Evolutionary conservation across 2,113 vertebrate species (phyloP).

Genomic region (Cepphus grylle): DNA sequence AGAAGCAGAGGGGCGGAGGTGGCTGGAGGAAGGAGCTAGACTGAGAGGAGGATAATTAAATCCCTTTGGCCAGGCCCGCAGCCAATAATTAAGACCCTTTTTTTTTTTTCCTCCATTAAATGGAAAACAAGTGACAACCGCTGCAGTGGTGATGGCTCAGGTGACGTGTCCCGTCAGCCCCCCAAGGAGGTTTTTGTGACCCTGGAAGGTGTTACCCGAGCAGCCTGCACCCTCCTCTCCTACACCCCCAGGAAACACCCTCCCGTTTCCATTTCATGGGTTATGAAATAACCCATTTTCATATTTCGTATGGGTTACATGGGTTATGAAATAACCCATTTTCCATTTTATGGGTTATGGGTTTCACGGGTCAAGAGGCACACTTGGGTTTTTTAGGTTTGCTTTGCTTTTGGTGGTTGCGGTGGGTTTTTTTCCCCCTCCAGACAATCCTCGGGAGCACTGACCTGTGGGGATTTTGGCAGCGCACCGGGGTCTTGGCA

Average conservation of each 20-base stretch:
- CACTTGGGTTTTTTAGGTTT: not conserved
- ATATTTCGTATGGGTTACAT: no score
- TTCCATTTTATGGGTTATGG: fast-evolving
- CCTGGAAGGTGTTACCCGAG: not conserved
- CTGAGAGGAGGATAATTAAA: not conserved
- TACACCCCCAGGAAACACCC: fast-evolving
- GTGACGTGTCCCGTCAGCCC: fast-evolving
- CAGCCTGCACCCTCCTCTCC: not conserved
- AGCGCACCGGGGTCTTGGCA: not conserved
- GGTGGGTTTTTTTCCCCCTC: not conserved
- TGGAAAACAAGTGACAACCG: not conserved
- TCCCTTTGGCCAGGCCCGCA: not conserved
- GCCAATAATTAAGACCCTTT: not conserved
- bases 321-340: no score
- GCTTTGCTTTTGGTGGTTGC: not conserved
- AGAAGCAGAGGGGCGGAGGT: not conserved
- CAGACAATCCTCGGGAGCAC: not conserved
- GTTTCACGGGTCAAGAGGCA: not conserved
- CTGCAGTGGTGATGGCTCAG: not conserved
- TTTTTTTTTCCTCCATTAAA: not conserved
- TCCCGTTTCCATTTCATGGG: fast-evolving
- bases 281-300: no score
- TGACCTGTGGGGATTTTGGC: not conserved
- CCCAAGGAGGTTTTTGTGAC: not conserved
- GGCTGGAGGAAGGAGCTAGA: not conserved